Percentiles rank a stretch among this genome's conserved stretches.
These are phyloP conservation scores for Halotydeus destructor DNA, from an alignment of 1,140 invertebrate species.

Conservation along the genomic window DNA sequence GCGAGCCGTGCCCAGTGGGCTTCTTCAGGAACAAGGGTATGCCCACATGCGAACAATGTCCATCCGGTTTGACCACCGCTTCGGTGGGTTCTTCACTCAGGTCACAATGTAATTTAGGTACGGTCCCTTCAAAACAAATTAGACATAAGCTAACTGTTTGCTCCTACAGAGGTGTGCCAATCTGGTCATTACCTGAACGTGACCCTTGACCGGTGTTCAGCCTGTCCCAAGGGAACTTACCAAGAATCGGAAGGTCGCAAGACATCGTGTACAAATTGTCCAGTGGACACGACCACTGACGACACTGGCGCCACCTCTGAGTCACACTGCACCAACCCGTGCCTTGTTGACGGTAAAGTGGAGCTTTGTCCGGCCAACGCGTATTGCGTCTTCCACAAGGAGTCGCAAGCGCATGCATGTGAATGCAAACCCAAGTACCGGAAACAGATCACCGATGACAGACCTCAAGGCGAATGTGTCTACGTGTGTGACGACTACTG, in stretches of 20 bases:
- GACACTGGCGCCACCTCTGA: constrained; percentile 48
- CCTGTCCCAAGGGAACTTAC: constrained; percentile 77
- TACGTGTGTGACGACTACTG: constrained; percentile 68
- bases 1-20: constrained; percentile 73
- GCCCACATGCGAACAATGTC: constrained; percentile 68
- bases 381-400: constrained; percentile 66
- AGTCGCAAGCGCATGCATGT: constrained; percentile 61
- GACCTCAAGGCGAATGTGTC: constrained; percentile 12
- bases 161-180: constrained; percentile 24
- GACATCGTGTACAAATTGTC: constrained; percentile 63
- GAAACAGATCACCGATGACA: constrained; percentile 26
- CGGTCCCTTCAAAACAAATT: neutral
- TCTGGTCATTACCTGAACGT: constrained; percentile 60
- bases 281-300: constrained; percentile 75
- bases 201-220: constrained; percentile 56
- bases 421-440: constrained; percentile 86
- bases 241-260: constrained; percentile 68
- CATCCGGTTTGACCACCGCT: constrained; percentile 64
- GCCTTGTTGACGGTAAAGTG: constrained; percentile 56
- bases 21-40: constrained; percentile 68
- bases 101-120: constrained; percentile 45
- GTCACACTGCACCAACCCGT: constrained; percentile 73
- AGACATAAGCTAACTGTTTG: constrained; percentile 1
- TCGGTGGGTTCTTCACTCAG: constrained; percentile 53
- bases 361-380: constrained; percentile 71